phyloP scores from a whole-genome alignment of 2,113 vertebrate genomes.

The Suncus etruscus region DNA sequence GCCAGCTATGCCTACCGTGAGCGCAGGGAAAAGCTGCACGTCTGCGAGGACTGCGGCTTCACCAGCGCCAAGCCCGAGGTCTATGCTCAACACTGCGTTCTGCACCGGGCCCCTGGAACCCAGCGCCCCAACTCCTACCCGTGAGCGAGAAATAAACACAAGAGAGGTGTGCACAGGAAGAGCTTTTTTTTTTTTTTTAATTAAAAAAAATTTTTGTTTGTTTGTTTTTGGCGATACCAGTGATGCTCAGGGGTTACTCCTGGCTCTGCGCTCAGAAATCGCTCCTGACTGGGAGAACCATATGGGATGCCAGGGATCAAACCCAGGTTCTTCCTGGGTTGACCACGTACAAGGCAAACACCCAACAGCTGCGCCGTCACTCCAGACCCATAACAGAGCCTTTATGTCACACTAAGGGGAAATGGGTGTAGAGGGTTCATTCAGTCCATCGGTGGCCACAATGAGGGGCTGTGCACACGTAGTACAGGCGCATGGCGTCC shows the following conservation, averaged over 20 bases:
- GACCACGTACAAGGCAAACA: too few relatives aligned
- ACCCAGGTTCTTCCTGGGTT: too few relatives aligned
- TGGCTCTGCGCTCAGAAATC: too few relatives aligned
- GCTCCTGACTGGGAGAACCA: too few relatives aligned
- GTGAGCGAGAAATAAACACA: constrained; percentile 68
- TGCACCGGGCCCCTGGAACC: constrained; percentile 79
- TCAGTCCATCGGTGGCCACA: constrained; percentile 97
- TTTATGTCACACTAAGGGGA: constrained; percentile 62
- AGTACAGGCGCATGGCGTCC: constrained; percentile 97
- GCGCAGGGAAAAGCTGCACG: constrained; percentile 94
- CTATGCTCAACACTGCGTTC: constrained; percentile 89
- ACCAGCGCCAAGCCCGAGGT: constrained; percentile 89
- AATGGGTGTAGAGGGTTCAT: constrained; percentile 76
- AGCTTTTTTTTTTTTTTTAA: too few relatives aligned
- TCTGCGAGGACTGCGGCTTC: constrained; percentile 94
- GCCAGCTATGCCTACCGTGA: constrained; percentile 93
- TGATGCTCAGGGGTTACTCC: too few relatives aligned
- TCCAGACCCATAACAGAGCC: too few relatives aligned
- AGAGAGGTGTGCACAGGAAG: not conserved
- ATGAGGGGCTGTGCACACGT: constrained; percentile 96
- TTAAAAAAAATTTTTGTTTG: too few relatives aligned
- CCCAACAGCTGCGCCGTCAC: too few relatives aligned
- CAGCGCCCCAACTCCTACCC: not conserved
- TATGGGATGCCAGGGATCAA: too few relatives aligned
- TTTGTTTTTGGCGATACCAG: too few relatives aligned